Percentiles rank a stretch among this genome's conserved stretches.
Conservation (phyloP, 2,113 vertebrate species). For the Epinephelus moara region DNA sequence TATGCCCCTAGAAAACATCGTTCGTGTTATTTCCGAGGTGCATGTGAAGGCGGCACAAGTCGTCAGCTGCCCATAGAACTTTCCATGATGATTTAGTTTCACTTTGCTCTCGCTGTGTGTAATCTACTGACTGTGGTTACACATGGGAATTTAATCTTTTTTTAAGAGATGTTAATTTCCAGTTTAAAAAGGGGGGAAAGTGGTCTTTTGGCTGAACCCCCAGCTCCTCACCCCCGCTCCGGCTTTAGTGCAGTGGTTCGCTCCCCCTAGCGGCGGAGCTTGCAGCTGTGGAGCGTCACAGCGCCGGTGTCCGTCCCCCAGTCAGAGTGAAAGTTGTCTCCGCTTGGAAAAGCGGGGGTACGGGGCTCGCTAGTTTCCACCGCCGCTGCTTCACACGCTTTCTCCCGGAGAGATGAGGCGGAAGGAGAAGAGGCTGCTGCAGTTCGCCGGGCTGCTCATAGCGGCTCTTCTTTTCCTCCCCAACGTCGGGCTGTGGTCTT, state of each 20-base stretch:
- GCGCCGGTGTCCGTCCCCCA: slow-evolving; percentile 53
- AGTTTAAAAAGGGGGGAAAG: neutral
- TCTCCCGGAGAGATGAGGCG: slow-evolving; percentile 88
- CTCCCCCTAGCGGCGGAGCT: slow-evolving; percentile 77
- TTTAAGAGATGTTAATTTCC: neutral
- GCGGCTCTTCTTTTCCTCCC: slow-evolving; percentile 92
- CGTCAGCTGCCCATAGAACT: neutral
- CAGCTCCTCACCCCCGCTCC: neutral
- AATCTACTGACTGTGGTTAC: neutral
- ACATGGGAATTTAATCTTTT: too few relatives aligned
- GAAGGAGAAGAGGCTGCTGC: slow-evolving; percentile 93
- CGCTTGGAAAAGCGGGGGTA: slow-evolving; percentile 38
- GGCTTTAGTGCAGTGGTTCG: slow-evolving; percentile 19
- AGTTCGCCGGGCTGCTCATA: slow-evolving; percentile 89
- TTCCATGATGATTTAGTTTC: neutral
- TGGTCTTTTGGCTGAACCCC: neutral
- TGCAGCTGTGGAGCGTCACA: slow-evolving; percentile 43
- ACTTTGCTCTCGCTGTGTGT: neutral
- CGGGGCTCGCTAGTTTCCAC: slow-evolving; percentile 33
- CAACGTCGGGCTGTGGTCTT: slow-evolving; percentile 95
- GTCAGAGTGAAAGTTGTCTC: slow-evolving; percentile 75
- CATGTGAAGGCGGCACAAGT: slow-evolving; percentile 38
- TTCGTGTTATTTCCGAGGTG: slow-evolving; percentile 38
- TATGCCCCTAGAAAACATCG: neutral
- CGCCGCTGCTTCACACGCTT: slow-evolving; percentile 32